These are phyloP conservation scores for Pionites leucogaster DNA, from an alignment of 2,113 vertebrate species.

Conservation along the genomic window DNA sequence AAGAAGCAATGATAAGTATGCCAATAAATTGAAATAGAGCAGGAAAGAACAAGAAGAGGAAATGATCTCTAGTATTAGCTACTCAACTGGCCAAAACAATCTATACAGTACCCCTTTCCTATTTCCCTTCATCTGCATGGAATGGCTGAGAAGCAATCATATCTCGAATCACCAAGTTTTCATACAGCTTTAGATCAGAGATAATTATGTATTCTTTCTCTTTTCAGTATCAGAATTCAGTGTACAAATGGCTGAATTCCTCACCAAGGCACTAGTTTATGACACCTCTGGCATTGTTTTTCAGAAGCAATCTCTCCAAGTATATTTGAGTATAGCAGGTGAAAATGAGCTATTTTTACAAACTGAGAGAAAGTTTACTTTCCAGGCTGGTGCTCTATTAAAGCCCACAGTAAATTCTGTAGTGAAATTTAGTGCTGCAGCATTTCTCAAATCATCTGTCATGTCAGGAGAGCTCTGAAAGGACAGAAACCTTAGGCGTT, in stretches of 20 bases:
- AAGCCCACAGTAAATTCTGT: neutral
- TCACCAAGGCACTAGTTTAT: neutral
- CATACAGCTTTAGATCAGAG: neutral
- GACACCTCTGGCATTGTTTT: neutral
- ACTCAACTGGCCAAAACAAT: neutral
- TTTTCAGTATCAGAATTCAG: neutral
- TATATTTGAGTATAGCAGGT: neutral
- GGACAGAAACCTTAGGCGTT: neutral
- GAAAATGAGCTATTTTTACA: neutral
- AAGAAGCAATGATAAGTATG: neutral
- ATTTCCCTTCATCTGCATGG: neutral
- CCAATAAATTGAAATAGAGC: neutral
- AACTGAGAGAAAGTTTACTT: neutral
- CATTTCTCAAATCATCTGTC: slow-evolving; percentile 1
- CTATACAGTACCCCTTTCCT: neutral
- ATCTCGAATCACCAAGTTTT: neutral
- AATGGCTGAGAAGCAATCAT: neutral
- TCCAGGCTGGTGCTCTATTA: neutral
- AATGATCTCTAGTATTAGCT: neutral
- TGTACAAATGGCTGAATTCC: neutral
- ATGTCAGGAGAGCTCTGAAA: neutral
- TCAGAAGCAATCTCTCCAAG: neutral
- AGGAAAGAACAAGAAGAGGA: neutral
- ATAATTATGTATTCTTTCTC: neutral
- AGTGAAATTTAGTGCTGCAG: neutral